These are phyloP conservation scores for Chondrilla cf. caribensis DNA, from an alignment of 37 sponge, comb jelly and placozoan genomes.

Conservation along the genomic window DNA sequence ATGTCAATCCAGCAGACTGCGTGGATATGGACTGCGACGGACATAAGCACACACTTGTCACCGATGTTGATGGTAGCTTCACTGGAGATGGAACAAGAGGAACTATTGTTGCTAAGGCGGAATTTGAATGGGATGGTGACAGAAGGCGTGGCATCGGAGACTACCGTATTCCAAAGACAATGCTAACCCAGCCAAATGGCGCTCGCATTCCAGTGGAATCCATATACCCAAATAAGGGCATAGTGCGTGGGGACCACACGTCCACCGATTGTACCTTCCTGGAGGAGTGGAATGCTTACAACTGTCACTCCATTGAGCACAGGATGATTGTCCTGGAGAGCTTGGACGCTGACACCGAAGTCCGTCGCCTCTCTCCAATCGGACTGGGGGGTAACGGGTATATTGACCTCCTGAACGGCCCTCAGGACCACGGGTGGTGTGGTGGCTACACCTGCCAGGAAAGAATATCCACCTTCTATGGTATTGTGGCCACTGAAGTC, in stretches of 20 bases:
- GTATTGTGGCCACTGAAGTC: constrained; percentile 64
- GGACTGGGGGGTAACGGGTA: constrained; percentile 75
- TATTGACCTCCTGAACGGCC: constrained; percentile 91
- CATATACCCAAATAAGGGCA: constrained; percentile 76
- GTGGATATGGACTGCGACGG: constrained; percentile 99
- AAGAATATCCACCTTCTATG: constrained; percentile 90
- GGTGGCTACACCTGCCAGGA: constrained; percentile 98
- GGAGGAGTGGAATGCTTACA: constrained; percentile 69
- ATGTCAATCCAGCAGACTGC: constrained; percentile 94
- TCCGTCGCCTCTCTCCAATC: constrained; percentile 84
- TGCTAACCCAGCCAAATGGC: constrained; percentile 67
- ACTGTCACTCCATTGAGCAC: constrained; percentile 69
- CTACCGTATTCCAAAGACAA: constrained; percentile 81
- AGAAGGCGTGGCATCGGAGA: constrained; percentile 79
- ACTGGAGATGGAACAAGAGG: constrained; percentile 11
- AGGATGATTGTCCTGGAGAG: constrained; percentile 92
- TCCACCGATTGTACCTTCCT: constrained; percentile 46
- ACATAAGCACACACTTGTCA: constrained; percentile 73
- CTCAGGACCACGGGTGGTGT: constrained; percentile 96
- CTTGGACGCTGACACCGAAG: constrained; percentile 93
- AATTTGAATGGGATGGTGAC: constrained; percentile 92
- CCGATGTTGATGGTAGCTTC: constrained; percentile 74
- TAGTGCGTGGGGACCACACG: constrained; percentile 48
- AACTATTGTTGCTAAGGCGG: constrained; percentile 66
- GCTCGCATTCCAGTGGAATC: constrained; percentile 8